Evolutionary conservation across 1,140 invertebrate species (phyloP).

Genomic region (Meloidogyne chitwoodi): DNA sequence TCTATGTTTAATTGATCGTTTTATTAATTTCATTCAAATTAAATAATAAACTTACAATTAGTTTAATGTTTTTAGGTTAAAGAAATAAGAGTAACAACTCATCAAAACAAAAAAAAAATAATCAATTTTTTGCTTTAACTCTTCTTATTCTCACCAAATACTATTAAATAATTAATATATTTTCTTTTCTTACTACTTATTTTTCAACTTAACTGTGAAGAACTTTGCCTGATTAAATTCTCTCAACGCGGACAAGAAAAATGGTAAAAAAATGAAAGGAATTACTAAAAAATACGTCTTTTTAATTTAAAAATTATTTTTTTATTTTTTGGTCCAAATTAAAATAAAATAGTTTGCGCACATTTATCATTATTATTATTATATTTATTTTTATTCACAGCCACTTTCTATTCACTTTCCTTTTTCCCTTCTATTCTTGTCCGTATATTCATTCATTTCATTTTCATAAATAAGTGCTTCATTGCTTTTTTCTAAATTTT

Average conservation of each 20-base stretch:
- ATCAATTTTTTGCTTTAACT: background rate
- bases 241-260: background rate
- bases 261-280: background rate
- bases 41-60: background rate
- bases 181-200: background rate
- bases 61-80: background rate
- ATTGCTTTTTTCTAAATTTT: background rate
- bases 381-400: background rate
- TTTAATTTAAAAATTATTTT: background rate
- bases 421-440: background rate
- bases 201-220: background rate
- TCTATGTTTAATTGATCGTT: too few relatives aligned
- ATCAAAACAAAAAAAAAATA: background rate
- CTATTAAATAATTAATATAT: constrained; percentile 1
- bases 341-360: background rate
- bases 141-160: background rate
- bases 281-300: background rate
- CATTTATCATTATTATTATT: background rate
- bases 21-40: background rate
- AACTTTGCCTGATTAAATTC: background rate
- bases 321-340: background rate
- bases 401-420: background rate
- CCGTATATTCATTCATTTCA: background rate
- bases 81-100: background rate
- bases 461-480: background rate